Evolutionary conservation across 2,113 vertebrate species (phyloP).

Genomic region (Pyrgilauda ruficollis): DNA sequence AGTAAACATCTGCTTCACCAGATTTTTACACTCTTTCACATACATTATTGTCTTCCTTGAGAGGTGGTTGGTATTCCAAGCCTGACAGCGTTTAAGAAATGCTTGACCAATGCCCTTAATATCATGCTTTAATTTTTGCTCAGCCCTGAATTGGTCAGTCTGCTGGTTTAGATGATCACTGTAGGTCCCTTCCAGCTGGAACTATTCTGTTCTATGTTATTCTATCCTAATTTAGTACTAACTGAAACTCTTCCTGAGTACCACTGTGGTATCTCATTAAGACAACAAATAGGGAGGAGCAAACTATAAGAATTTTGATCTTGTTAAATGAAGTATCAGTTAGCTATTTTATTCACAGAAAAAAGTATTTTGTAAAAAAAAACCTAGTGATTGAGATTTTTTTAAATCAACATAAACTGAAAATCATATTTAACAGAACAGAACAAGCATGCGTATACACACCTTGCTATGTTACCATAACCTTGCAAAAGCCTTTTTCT

Average conservation of each 20-base stretch:
- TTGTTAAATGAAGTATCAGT: not conserved
- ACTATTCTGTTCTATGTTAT: not conserved
- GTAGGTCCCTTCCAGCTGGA: not conserved
- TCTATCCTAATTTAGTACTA: not conserved
- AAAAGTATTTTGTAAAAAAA: not conserved
- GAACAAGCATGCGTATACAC: not conserved
- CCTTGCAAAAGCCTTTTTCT: not conserved
- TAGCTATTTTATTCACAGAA: not conserved
- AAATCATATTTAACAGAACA: not conserved
- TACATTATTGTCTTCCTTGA: not conserved
- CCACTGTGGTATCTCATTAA: not conserved
- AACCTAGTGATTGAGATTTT: accelerated
- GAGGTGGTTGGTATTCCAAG: not conserved
- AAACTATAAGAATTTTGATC: not conserved
- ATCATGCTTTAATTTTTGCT: not conserved
- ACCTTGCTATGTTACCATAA: not conserved
- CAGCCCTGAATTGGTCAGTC: not conserved
- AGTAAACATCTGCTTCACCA: not conserved
- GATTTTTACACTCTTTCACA: not conserved
- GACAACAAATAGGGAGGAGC: not conserved
- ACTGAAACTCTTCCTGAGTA: not conserved
- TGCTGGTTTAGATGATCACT: not conserved
- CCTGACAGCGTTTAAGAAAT: not conserved
- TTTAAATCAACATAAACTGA: not conserved
- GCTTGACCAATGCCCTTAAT: not conserved